Evolutionary conservation across 2,888 invertebrate species (phyloP).

Genomic region (Lasioglossum morio): DNA sequence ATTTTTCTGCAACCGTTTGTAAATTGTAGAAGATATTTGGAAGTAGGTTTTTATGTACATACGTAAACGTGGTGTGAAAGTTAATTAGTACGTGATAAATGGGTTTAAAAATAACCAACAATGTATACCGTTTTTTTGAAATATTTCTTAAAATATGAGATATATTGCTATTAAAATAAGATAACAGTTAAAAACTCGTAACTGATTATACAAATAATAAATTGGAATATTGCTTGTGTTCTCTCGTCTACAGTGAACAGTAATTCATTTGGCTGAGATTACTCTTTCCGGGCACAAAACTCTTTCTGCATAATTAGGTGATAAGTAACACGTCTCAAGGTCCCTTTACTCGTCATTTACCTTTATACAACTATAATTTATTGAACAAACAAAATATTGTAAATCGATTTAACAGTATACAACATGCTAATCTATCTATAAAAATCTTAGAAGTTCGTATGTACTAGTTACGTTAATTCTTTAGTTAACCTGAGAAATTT

Average conservation of each 20-base stretch:
- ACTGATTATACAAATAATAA: conserved; percentile 79
- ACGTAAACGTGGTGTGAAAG: conserved; percentile 18
- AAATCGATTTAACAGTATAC: conserved; percentile 55
- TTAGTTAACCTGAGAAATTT: conserved; percentile 46
- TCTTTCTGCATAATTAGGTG: conserved; percentile 44
- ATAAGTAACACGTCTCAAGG: conserved; percentile 53
- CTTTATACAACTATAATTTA: conserved; percentile 51
- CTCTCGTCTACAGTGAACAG: conserved; percentile 82
- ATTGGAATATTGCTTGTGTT: conserved; percentile 82
- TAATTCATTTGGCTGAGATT: conserved; percentile 70
- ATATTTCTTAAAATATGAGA: conserved; percentile 73
- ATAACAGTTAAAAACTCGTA: conserved; percentile 78
- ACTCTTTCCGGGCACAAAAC: conserved; percentile 21
- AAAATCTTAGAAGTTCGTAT: conserved; percentile 62
- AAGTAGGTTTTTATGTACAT: conserved; percentile 18
- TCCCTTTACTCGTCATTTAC: conserved; percentile 55
- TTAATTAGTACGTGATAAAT: conserved; percentile 37
- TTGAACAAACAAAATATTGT: conserved; percentile 60
- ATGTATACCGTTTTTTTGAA: conserved; percentile 66
- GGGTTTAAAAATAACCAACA: conserved; percentile 38
- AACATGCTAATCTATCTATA: conserved; percentile 49
- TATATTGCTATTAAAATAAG: conserved; percentile 80
- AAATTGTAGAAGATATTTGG: conserved; percentile 1
- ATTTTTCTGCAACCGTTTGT: not conserved
- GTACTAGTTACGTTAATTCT: conserved; percentile 47